Base-by-base conservation (phyloP, 2,888 invertebrate genomes). In the Polietes domitor region DNA sequence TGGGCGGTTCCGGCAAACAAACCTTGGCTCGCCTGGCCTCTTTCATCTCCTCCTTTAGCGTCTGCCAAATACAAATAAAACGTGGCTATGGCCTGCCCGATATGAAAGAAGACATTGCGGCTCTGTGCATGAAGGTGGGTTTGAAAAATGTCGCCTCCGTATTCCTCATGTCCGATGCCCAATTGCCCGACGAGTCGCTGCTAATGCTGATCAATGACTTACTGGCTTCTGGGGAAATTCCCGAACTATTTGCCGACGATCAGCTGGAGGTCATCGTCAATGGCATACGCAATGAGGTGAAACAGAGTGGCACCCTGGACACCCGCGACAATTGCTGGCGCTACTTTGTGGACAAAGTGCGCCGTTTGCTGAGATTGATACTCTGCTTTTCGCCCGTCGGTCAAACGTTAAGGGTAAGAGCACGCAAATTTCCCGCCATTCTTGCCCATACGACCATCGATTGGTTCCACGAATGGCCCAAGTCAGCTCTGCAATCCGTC, bases 401-500 rank as follows among this genome's bases (percentile, higher is more conserved):
- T 0, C 95, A 96, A 9, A 98, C 97, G 0, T 93, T 99, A 41
- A 93, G 98, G 72, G 94, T 97, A 21, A 94, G 98, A 80, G 96
- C 97, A 10, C 94, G 98, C 74, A 98, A 98, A 92, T 99, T 99
- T 93, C 98, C 98, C 0, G 98, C 98, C 0, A 93, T 99, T 58
- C 96, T 97, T 37, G 98, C 97, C 93, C 97, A 97, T 89, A 97
- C 98, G 0, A 95, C 96, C 63, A 98, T 99, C 87, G 96, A 98
- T 92, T 99, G 98, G 98, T 99, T 98, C 92, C 98, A 98, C 91
- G 97, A 98, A 90, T 99, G 99, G 98, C 98, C 99, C 1, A 94
- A 95, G 89, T 96, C 97, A 89, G 99, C 99, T 43, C 93, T 99
- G 89, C 94, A 96, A 86, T 98, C 98, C 26, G 98, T 99, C 3